Evolutionary conservation across 2,797 vertebrate species (phyloP), one percentile per base, ranked within the genome.

Genomic region (Australoheros facetus): DNA sequence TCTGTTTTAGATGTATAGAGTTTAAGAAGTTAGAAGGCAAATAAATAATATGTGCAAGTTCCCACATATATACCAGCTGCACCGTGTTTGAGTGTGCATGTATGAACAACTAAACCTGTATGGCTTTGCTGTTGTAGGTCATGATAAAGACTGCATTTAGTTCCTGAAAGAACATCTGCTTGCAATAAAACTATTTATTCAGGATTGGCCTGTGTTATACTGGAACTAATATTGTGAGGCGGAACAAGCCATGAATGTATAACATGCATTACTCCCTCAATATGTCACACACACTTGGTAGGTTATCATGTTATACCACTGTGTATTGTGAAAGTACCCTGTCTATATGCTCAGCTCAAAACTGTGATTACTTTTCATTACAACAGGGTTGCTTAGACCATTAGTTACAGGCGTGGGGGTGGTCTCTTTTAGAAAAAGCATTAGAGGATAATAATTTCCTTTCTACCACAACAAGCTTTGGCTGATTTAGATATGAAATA

Each of bases 281-380:
- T 69, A 5, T 75, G 23, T 83, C 57, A 39, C 73, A 79, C 51
- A 56, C 28, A 78, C 51, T 71, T 78, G 14, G 42, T 34, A 77
- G 21, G 54, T 77, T 51, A 77, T 86, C 78, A 12, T 16, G 56
- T 84, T 79, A 71, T 75, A 85, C 70, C n/a, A 16, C 17, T 75
- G 64, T 84, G 59, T 77, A 54, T 85, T 87, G 56, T 86, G 48
- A 87, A 85, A 87, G 77, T 39, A 4, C 11, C 66, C 32, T 70
- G 85, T 88, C 70, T 79, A 78, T 79, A 79, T 74, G 73, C 72
- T 58, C 83, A 85, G 66, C 86, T 84, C 77, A 73, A 78, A 92
- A 89, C 87, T 86, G 62, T 89, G 91, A 92, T 92, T 92, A 92
- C 92, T 92, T 95, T 93, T 92, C 87, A 93, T 93, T 89, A 79